Evolutionary conservation across 1,140 invertebrate genomes (phyloP).

Genomic region (Lethocerus indicus): DNA sequence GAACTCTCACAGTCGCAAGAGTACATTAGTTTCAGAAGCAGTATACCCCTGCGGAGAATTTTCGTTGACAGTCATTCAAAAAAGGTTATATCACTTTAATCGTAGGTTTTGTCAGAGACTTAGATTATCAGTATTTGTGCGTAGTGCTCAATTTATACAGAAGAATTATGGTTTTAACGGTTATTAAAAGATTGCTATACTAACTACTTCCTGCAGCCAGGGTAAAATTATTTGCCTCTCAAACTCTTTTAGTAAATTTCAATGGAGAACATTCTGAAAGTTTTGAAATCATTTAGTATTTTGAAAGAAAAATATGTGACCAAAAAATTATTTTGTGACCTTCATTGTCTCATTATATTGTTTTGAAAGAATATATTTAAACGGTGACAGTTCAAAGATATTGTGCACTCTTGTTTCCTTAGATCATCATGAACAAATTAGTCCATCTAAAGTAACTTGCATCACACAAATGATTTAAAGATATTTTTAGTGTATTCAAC

Average conservation of each 20-base stretch:
- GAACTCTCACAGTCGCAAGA: constrained; percentile 59
- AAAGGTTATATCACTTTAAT: constrained; percentile 34
- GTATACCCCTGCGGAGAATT: constrained; percentile 61
- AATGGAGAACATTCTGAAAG: background rate
- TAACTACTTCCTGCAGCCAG: background rate
- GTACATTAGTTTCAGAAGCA: constrained; percentile 73
- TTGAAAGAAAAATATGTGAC: too few relatives aligned
- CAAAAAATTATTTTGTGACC: too few relatives aligned
- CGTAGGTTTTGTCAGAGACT: background rate
- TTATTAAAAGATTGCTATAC: background rate
- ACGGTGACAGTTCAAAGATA: too few relatives aligned
- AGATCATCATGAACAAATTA: too few relatives aligned
- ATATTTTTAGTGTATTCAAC: constrained; percentile 1
- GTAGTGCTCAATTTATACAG: background rate
- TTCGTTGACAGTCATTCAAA: constrained; percentile 58
- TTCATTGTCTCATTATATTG: too few relatives aligned
- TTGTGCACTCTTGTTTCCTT: too few relatives aligned
- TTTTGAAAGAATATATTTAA: too few relatives aligned
- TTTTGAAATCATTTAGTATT: too few relatives aligned
- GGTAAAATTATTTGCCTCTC: background rate
- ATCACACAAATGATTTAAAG: background rate
- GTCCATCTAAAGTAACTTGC: background rate
- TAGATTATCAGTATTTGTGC: background rate
- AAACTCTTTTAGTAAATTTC: background rate
- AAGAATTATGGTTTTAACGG: background rate